phyloP scores from a whole-genome alignment of 2,113 vertebrate genomes.

The Salminus brasiliensis region DNA sequence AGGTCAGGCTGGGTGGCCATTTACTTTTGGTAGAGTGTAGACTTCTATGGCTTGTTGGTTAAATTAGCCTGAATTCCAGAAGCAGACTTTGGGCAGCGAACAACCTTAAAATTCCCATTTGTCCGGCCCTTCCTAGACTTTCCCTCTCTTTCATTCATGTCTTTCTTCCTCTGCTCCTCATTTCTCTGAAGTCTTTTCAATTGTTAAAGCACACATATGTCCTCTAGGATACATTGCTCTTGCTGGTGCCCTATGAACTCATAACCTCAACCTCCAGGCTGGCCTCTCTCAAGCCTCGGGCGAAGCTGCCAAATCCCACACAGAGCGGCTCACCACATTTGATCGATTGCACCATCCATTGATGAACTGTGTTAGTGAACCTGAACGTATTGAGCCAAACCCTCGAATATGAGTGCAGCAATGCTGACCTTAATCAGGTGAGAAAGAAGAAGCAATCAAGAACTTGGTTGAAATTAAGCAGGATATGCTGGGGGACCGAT shows the following conservation, averaged over 20 bases:
- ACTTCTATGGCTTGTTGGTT: too few species aligned
- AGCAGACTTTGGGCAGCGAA: too few species aligned
- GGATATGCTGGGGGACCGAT: not conserved
- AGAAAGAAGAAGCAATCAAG: not conserved
- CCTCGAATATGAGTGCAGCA: slow-evolving; percentile 65
- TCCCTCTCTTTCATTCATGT: too few species aligned
- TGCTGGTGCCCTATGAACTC: slow-evolving; percentile 24
- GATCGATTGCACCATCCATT: slow-evolving; percentile 70
- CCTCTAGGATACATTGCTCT: slow-evolving; percentile 34
- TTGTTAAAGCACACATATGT: not conserved
- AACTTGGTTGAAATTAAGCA: not conserved
- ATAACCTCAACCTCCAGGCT: slow-evolving; percentile 43
- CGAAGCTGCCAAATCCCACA: slow-evolving; percentile 35
- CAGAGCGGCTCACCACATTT: slow-evolving; percentile 68
- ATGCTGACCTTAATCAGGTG: slow-evolving; percentile 62
- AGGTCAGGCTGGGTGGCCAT: too few species aligned
- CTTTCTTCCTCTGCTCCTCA: not conserved
- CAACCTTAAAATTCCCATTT: too few species aligned
- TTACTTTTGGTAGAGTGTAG: too few species aligned
- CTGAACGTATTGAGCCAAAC: slow-evolving; percentile 76
- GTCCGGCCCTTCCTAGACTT: too few species aligned
- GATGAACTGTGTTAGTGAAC: slow-evolving; percentile 77
- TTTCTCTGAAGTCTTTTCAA: not conserved
- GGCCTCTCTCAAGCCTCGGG: slow-evolving; percentile 22
- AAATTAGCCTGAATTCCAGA: too few species aligned